These are phyloP conservation scores for Dicyrtomina minuta DNA, from an alignment of 2,888 invertebrate species.

Conservation along the genomic window DNA sequence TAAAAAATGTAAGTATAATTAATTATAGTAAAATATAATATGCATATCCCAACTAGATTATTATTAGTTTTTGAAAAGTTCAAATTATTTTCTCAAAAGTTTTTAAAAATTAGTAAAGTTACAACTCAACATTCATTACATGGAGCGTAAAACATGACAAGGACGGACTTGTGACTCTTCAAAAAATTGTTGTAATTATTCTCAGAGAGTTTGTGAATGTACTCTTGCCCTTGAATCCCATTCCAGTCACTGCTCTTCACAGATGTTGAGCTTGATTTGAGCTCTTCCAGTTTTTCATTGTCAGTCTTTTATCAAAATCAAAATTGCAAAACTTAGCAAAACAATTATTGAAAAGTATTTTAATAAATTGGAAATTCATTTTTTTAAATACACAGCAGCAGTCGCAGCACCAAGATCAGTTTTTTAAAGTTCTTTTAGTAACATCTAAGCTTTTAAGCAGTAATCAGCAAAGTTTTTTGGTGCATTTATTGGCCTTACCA, in stretches of 20 bases:
- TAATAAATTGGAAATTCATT: too few species aligned
- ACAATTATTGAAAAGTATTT: too few species aligned
- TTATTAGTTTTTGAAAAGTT: not conserved
- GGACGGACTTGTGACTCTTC: slow-evolving; percentile 9
- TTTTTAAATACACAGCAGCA: too few species aligned
- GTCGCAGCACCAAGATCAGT: too few species aligned
- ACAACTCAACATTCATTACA: slow-evolving; percentile 1
- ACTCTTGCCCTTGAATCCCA: slow-evolving; percentile 18
- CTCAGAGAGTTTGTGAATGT: slow-evolving; percentile 16
- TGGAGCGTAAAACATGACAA: slow-evolving; percentile 29
- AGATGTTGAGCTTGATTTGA: not conserved
- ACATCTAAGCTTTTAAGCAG: too few species aligned
- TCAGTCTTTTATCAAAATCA: too few species aligned
- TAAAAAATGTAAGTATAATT: not conserved
- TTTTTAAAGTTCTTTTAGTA: too few species aligned
- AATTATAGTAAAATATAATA: not conserved
- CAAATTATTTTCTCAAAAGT: not conserved
- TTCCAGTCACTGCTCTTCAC: slow-evolving; percentile 20
- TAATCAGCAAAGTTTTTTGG: too few species aligned
- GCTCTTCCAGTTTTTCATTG: too few species aligned
- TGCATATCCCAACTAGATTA: too few species aligned
- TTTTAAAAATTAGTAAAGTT: not conserved
- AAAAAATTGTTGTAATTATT: slow-evolving; percentile 15
- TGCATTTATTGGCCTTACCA: too few species aligned
- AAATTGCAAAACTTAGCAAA: too few species aligned